These are phyloP conservation scores for Prunella strophiata DNA, from an alignment of 2,797 vertebrate species.

Conservation along the genomic window DNA sequence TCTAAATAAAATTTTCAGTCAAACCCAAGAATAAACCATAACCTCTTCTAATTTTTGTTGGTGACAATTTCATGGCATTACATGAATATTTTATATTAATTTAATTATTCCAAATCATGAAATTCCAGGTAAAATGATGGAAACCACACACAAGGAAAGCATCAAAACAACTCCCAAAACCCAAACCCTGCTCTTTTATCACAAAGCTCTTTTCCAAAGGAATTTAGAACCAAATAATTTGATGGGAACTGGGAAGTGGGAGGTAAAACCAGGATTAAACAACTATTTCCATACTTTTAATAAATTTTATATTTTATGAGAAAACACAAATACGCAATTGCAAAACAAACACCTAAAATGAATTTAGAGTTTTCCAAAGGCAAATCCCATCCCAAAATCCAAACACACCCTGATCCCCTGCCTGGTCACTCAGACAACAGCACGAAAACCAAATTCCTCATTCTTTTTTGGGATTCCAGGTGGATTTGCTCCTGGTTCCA, in stretches of 20 bases:
- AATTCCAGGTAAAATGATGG: neutral
- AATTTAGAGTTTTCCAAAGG: neutral
- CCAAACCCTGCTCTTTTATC: slow-evolving; percentile 33
- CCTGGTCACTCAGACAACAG: neutral
- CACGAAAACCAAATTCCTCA: neutral
- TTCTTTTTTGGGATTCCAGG: neutral
- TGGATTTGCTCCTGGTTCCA: neutral
- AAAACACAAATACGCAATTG: neutral
- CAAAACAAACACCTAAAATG: neutral
- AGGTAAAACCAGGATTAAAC: slow-evolving; percentile 49
- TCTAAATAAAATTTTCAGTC: neutral
- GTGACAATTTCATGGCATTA: neutral
- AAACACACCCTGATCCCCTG: neutral
- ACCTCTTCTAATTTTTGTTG: slow-evolving; percentile 1
- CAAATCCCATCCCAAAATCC: slow-evolving; percentile 9
- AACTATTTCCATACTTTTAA: slow-evolving; percentile 26
- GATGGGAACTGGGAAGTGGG: neutral
- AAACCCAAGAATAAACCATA: neutral
- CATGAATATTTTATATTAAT: neutral
- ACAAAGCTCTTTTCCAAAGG: slow-evolving; percentile 23
- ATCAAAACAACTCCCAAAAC: slow-evolving; percentile 15
- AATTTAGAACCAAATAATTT: slow-evolving; percentile 61
- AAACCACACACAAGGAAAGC: slow-evolving; percentile 51
- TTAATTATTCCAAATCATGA: neutral
- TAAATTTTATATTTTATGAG: neutral